Evolutionary conservation across 2,888 invertebrate genomes (phyloP).

Genomic region (Shargacucullia verbasci): DNA sequence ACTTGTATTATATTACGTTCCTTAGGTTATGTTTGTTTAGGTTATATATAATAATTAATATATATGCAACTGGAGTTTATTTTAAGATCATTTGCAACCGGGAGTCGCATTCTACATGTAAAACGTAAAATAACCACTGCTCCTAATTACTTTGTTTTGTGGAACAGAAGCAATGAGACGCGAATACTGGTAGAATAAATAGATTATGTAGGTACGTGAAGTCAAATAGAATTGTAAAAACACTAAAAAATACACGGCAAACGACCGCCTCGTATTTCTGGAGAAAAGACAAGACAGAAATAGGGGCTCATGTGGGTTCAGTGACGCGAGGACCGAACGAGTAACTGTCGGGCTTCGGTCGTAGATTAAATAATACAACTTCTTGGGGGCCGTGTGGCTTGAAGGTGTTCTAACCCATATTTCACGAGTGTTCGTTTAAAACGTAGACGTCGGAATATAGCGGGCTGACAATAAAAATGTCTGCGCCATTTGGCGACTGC

Average conservation of each 20-base stretch:
- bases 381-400: slow-evolving; percentile 40
- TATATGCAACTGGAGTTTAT: background rate
- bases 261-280: slow-evolving; percentile 70
- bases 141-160: slow-evolving; percentile 31
- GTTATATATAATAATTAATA: background rate
- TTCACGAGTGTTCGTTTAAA: slow-evolving; percentile 44
- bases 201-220: slow-evolving; percentile 20
- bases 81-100: background rate
- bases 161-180: slow-evolving; percentile 20
- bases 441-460: slow-evolving; percentile 41
- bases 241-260: slow-evolving; percentile 53
- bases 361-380: slow-evolving; percentile 53
- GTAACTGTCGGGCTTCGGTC: slow-evolving; percentile 50
- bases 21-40: background rate
- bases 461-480: slow-evolving; percentile 50
- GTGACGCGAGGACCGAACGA: slow-evolving; percentile 68
- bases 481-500: slow-evolving; percentile 54
- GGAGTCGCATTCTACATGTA: background rate
- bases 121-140: slow-evolving; percentile 9
- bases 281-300: slow-evolving; percentile 81
- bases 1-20: background rate
- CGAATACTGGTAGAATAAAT: slow-evolving; percentile 29
- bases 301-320: slow-evolving; percentile 73
- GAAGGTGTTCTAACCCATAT: slow-evolving; percentile 41
- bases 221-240: slow-evolving; percentile 51